Base-by-base conservation (phyloP, 1,140 invertebrate genomes). In the Orchestia grillus region DNA sequence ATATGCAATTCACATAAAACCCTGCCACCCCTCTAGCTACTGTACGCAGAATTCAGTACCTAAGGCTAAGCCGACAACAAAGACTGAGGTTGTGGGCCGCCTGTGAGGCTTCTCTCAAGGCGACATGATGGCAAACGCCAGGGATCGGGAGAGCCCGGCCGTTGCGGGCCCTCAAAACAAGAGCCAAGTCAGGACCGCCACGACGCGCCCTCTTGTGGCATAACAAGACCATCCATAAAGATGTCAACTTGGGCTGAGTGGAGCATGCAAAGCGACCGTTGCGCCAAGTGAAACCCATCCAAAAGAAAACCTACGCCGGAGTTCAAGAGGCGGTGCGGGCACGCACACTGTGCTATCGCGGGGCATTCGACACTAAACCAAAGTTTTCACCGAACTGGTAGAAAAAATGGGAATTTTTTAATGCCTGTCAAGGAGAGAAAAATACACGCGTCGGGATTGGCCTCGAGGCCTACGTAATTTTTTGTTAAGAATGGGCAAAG, bases 141-240 rank as follows among this genome's bases (percentile, higher is more conserved):
- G 36, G 92, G 28, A 94, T 45, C 92, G 43, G 23, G 1, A 44
- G 92, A 44, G 92, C 36, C 8, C 92, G 92, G 92, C 0, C 92
- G 44, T 45, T 40, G 92, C 41, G 23, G 36, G 44, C 44, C 43
- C 16, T 44, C 43, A 94, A 94, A 94, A 94, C 92, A 94, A 94
- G 43, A 94, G 92, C 23, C 92, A n/a, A 44, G 92, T 94, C 92
- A 11, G 8, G 43, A 45, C 43, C 44, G 44, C 44, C 44, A 94
- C 92, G 92, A 47, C 92, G 43, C 92, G 44, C 8, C 23, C 92
- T 94, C 92, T 94, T 94, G 92, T 40, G 92, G 92, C 92, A 94
- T 94, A 94, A 94, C 92, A 94, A 94, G 92, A 40, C 44, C 44
- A 94, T 94, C 92, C 92, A 94, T 94, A 94, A 94, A 94, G 92